Evolutionary conservation across 2,113 vertebrate genomes (phyloP), one percentile per base, ranked within the genome.

Genomic region (Sciurus niger): DNA sequence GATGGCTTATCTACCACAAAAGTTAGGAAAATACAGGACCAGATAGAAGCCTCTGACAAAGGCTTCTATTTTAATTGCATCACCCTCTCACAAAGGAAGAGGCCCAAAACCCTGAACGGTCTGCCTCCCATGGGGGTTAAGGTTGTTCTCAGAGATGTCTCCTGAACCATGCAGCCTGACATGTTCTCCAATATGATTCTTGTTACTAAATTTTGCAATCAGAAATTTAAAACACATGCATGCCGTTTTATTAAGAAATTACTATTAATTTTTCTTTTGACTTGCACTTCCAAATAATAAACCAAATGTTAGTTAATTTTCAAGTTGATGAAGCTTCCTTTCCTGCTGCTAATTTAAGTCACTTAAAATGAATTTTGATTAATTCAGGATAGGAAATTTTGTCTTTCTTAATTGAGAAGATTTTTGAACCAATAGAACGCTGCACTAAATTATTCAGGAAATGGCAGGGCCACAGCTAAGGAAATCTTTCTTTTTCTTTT

Each of bases 361-460:
- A 94, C 92, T 97, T 91, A 34, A 79, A 97, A n/a, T 85, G 94
- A 96, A 89, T 96, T 98, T 96, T 98, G 91, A 98, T 97, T 95
- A 86, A 94, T 82, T 17, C 88, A 22, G 89, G 93, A 40, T 63
- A 93, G 74, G 79, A 30, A 37, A 53, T 70, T 97, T 98, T 97
- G 94, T 55, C 70, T 96, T 97, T 93, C 84, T 94, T 78, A 96
- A 96, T 73, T 94, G 87, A 97, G 97, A 98, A 97, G 51, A 87
- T 84, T 97, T 60, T 88, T 65, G 11, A 96, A n/a, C 79, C 84
- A 93, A 48, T 55, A 7, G 93, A 93, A 80, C 22, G 80, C 10
- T 48, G 65, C 34, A 89, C 70, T 43, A 91, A 97, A 96, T 22
- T n/a, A 40, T 25, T 60, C 74, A 76, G n/a, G 89, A 97, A 97